phyloP scores from a whole-genome alignment of 2,113 vertebrate species.

The Anser cygnoides region DNA sequence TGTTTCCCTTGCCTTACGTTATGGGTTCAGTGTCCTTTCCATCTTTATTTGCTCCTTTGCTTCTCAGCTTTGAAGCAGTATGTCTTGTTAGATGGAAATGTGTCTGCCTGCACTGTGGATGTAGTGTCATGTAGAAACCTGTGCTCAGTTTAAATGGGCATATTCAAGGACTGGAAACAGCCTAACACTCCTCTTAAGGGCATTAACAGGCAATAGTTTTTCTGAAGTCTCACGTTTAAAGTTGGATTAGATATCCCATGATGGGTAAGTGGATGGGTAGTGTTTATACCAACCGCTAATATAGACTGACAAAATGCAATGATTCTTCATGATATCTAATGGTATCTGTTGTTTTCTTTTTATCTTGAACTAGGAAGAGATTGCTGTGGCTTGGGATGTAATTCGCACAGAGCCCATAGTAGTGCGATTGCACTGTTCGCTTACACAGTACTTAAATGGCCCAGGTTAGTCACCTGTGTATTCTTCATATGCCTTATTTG shows the following conservation, averaged over 20 bases:
- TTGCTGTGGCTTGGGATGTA: constrained; percentile 91
- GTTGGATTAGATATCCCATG: background rate
- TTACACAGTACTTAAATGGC: constrained; percentile 91
- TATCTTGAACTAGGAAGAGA: constrained; percentile 84
- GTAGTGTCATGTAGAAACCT: background rate
- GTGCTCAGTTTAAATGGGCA: background rate
- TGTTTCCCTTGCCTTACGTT: background rate
- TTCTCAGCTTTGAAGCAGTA: background rate
- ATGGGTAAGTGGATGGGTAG: background rate
- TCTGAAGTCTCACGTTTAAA: background rate
- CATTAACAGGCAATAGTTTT: background rate
- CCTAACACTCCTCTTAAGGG: background rate
- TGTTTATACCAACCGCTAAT: background rate
- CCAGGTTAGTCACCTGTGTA: constrained; percentile 77
- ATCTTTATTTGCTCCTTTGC: background rate
- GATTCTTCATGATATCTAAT: background rate
- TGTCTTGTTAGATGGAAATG: background rate
- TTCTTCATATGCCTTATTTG: background rate
- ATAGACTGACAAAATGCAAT: background rate
- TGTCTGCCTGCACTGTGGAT: background rate
- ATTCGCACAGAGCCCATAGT: constrained; percentile 90
- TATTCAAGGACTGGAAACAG: background rate
- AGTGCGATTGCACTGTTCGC: constrained; percentile 89
- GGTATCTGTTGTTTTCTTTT: constrained; percentile 15
- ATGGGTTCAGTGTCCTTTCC: background rate